phyloP scores from a whole-genome alignment of 2,113 vertebrate genomes.

The Clarias batrachus region DNA sequence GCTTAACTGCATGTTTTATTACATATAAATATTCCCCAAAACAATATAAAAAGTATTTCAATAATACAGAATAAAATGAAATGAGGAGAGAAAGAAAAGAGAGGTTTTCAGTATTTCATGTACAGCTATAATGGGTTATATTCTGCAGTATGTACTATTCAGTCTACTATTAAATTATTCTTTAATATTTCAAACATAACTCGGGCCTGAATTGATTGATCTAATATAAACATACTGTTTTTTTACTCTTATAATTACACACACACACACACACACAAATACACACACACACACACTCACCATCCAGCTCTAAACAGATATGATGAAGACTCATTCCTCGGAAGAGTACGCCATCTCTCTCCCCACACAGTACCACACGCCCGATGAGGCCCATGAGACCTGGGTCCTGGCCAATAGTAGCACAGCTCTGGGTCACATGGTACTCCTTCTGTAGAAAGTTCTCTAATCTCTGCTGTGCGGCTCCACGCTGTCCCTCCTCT shows the following conservation, averaged over 20 bases:
- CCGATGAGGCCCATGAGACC: constrained; percentile 74
- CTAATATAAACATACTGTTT: neutral
- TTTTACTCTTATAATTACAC: neutral
- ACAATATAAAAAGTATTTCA: neutral
- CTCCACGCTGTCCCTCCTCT: constrained; percentile 58
- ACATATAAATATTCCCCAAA: neutral
- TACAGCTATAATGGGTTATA: neutral
- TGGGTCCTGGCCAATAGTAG: constrained; percentile 69
- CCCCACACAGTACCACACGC: constrained; percentile 75
- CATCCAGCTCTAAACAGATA: constrained; percentile 77
- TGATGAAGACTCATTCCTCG: constrained; percentile 77
- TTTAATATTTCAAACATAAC: neutral
- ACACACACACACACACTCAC: constrained; percentile 57
- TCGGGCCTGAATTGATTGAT: too few relatives aligned
- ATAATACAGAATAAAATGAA: neutral
- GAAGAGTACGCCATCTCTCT: constrained; percentile 75
- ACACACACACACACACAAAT: too few relatives aligned
- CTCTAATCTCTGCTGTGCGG: constrained; percentile 67
- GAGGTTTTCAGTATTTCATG: neutral
- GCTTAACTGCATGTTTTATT: neutral
- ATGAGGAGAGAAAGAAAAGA: neutral
- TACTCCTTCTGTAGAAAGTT: constrained; percentile 75
- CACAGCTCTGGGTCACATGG: constrained; percentile 75
- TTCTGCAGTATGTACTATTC: neutral
- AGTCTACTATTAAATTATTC: neutral